Conservation (phyloP, 2,888 invertebrate species). For the Aleiodes leptofemur region DNA sequence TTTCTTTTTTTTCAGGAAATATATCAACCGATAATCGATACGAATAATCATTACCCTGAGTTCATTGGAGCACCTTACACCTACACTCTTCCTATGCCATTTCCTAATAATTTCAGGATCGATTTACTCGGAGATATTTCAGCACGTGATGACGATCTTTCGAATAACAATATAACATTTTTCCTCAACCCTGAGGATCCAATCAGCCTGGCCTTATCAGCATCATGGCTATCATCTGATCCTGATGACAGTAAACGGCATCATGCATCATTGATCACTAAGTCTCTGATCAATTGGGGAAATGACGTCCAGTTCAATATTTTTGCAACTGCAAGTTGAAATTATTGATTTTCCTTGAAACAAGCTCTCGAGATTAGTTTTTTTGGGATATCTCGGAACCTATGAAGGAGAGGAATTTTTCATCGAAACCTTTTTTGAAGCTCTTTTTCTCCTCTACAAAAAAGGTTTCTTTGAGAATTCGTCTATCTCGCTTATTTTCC, state of each 20-base stretch:
- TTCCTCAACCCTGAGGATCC: slow-evolving; percentile 48
- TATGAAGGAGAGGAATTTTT: no score
- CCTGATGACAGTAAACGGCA: slow-evolving; percentile 50
- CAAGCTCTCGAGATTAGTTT: background rate
- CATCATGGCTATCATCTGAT: slow-evolving; percentile 48
- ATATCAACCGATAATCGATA: slow-evolving; percentile 49
- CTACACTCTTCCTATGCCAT: slow-evolving; percentile 60
- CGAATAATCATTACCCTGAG: slow-evolving; percentile 54
- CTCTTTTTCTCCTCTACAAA: no score
- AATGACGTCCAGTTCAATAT: slow-evolving; percentile 53
- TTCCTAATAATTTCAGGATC: slow-evolving; percentile 54
- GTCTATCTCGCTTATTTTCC: no score
- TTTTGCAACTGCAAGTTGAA: slow-evolving; percentile 51
- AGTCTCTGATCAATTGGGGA: slow-evolving; percentile 45
- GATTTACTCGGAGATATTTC: slow-evolving; percentile 48
- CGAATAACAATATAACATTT: slow-evolving; percentile 56
- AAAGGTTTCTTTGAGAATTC: no score
- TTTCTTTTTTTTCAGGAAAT: slow-evolving; percentile 48
- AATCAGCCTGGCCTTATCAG: slow-evolving; percentile 47
- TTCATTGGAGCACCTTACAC: slow-evolving; percentile 52
- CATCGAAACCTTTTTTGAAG: no score
- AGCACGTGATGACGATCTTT: slow-evolving; percentile 59
- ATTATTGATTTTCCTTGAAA: background rate
- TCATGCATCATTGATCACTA: slow-evolving; percentile 52
- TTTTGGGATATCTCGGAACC: background rate